These are phyloP conservation scores for Chitala chitala DNA, from an alignment of 2,113 vertebrate genomes.

Conservation along the genomic window DNA sequence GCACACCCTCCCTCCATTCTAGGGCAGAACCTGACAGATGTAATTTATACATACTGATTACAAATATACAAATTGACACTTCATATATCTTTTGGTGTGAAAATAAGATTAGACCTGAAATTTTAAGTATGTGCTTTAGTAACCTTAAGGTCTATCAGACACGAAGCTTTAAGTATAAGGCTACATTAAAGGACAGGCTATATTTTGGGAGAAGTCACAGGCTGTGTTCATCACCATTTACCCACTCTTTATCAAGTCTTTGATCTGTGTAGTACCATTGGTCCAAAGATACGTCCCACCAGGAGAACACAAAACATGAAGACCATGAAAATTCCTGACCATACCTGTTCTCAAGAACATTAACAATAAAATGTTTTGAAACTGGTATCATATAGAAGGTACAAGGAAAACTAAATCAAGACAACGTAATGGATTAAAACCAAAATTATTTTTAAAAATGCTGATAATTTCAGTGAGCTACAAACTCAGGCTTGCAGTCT, in stretches of 20 bases:
- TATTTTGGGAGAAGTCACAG: not conserved
- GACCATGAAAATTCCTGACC: not conserved
- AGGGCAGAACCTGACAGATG: not conserved
- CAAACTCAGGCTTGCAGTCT: not conserved
- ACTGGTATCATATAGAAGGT: not conserved
- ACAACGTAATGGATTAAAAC: not conserved
- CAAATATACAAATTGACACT: not conserved
- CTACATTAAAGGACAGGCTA: not conserved
- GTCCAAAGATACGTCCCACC: constrained; percentile 3
- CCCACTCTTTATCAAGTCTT: not conserved
- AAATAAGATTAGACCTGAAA: constrained; percentile 11
- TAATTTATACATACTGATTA: not conserved
- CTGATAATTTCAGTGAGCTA: not conserved
- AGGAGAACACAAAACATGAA: not conserved
- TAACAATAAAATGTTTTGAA: not conserved
- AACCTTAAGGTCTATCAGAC: not conserved
- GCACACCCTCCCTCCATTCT: not conserved
- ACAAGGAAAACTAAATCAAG: not conserved
- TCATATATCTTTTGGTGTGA: not conserved
- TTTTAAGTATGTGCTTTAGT: constrained; percentile 5
- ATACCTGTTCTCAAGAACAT: not conserved
- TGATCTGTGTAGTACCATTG: constrained; percentile 4
- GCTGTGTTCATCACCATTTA: not conserved
- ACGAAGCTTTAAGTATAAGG: not conserved
- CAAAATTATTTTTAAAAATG: not conserved